Evolutionary conservation across 2,888 invertebrate species (phyloP).

Genomic region (Andrena bucephala): DNA sequence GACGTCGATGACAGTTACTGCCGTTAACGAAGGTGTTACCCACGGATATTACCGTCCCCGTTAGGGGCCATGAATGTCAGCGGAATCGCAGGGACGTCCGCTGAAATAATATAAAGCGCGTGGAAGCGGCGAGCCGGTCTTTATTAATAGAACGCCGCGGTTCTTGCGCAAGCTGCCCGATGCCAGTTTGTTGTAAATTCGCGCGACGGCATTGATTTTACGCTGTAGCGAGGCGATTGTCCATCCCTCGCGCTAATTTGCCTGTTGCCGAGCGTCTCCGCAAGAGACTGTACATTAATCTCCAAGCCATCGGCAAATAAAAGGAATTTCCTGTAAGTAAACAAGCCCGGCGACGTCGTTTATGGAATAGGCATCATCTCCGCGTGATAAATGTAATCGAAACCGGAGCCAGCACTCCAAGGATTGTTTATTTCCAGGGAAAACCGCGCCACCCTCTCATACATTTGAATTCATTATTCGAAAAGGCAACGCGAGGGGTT

Average conservation of each 20-base stretch:
- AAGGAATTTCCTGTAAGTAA: background rate
- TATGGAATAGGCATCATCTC: background rate
- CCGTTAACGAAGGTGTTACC: constrained; percentile 54
- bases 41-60: constrained; percentile 41
- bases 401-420: constrained; percentile 48
- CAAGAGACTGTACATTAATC: background rate
- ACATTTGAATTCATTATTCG: constrained; percentile 62
- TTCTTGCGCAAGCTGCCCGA: constrained; percentile 7
- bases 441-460: constrained; percentile 37
- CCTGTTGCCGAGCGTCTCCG: background rate
- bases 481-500: constrained; percentile 50
- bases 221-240: background rate
- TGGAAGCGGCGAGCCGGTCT: background rate
- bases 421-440: constrained; percentile 48
- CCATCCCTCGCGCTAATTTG: background rate
- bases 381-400: constrained; percentile 22
- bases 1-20: constrained; percentile 55
- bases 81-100: constrained; percentile 45
- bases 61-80: constrained; percentile 51
- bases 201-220: constrained; percentile 37
- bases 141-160: constrained; percentile 49
- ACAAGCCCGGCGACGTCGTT: background rate
- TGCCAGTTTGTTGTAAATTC: constrained; percentile 37
- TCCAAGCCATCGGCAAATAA: background rate
- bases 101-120: constrained; percentile 50